Conservation (phyloP, 1,140 invertebrate species). For the Trichonephila clavipes region DNA sequence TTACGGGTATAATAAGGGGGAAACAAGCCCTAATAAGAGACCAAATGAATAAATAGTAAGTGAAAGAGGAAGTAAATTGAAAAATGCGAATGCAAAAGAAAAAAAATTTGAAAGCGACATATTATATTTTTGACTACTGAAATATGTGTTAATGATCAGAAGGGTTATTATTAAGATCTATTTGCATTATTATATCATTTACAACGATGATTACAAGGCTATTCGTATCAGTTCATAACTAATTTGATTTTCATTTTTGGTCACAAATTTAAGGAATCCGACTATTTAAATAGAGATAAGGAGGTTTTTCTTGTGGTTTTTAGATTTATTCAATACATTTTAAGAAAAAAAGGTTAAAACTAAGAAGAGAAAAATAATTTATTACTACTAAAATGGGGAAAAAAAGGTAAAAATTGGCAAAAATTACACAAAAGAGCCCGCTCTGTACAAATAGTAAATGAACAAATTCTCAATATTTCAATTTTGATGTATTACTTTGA, state of each 20-base stretch:
- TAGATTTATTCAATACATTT: too few species aligned
- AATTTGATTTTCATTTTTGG: not conserved
- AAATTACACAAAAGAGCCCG: too few species aligned
- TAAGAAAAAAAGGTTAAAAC: too few species aligned
- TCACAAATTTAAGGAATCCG: not conserved
- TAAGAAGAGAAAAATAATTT: too few species aligned
- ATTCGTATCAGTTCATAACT: not conserved
- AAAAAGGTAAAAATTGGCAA: too few species aligned
- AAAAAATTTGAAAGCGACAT: not conserved
- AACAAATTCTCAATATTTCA: too few species aligned
- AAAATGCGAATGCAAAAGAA: not conserved
- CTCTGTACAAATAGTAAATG: too few species aligned
- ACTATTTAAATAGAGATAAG: too few species aligned
- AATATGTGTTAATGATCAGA: not conserved
- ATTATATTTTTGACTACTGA: not conserved
- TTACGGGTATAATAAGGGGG: not conserved
- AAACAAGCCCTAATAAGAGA: not conserved
- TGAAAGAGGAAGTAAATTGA: not conserved
- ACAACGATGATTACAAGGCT: not conserved
- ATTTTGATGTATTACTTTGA: too few species aligned
- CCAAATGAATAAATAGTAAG: not conserved
- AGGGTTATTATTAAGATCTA: constrained; percentile 5
- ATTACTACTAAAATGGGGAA: too few species aligned
- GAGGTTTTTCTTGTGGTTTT: too few species aligned
- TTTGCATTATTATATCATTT: constrained; percentile 13